Evolutionary conservation across 2,797 vertebrate species (phyloP).

Genomic region (Amblyraja radiata): DNA sequence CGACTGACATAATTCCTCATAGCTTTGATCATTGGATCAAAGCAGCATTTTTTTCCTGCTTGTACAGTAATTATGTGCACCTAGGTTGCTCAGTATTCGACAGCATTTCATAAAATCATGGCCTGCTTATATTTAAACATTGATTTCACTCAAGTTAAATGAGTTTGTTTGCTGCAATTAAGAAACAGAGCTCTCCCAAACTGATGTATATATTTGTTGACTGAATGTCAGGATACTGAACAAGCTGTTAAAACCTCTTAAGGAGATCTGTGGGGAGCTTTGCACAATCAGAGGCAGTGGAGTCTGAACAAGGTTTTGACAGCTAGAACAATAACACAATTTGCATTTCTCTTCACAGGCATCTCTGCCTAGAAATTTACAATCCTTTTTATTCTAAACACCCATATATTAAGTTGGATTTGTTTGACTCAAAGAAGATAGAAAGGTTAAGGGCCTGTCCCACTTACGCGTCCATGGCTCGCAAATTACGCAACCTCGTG

Average conservation of each 20-base stretch:
- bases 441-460: no score
- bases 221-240: not conserved
- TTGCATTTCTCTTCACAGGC: not conserved
- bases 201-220: not conserved
- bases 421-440: not conserved
- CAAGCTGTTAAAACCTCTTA: not conserved
- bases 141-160: not conserved
- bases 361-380: not conserved
- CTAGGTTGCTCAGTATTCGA: not conserved
- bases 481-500: no score
- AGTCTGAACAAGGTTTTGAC: not conserved
- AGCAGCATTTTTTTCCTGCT: not conserved
- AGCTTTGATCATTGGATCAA: not conserved
- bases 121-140: not conserved
- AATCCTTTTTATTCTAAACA: not conserved
- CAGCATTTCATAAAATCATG: not conserved
- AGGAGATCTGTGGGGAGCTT: not conserved
- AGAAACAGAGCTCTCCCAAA: not conserved
- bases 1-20: not conserved
- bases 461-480: no score
- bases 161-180: not conserved
- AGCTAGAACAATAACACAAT: not conserved
- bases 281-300: not conserved
- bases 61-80: not conserved
- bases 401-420: not conserved